These are phyloP conservation scores for Chlamydotis undulata DNA, from an alignment of 2,113 vertebrate species.

Conservation along the genomic window DNA sequence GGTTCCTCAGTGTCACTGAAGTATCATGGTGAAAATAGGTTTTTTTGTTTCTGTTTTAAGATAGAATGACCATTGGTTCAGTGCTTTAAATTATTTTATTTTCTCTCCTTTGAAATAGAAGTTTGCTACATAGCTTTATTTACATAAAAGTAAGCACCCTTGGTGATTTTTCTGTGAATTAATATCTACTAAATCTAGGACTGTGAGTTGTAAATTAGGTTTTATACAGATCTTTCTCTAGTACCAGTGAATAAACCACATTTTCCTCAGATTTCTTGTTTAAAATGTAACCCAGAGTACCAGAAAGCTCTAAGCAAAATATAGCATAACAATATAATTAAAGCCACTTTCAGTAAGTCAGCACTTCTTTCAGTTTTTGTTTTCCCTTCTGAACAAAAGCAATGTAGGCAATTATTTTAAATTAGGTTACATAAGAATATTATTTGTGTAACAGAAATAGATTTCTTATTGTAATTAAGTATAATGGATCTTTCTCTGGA, in stretches of 20 bases:
- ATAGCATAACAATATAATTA: conserved; percentile 74
- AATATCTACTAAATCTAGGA: not conserved
- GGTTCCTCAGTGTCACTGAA: not conserved
- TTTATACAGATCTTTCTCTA: not conserved
- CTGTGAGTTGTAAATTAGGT: conserved; percentile 9
- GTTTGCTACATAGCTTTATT: not conserved
- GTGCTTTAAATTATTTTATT: not conserved
- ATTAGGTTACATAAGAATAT: conserved; percentile 77
- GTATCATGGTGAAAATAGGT: not conserved
- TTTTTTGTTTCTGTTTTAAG: not conserved
- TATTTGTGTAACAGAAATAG: conserved; percentile 77
- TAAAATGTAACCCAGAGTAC: conserved; percentile 32
- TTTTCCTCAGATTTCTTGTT: conserved; percentile 36
- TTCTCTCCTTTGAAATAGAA: not conserved
- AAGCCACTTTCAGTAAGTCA: conserved; percentile 73
- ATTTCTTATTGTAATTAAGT: conserved; percentile 75
- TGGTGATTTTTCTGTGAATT: not conserved
- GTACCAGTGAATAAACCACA: not conserved
- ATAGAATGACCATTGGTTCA: not conserved
- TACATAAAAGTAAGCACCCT: not conserved
- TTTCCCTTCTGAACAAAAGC: conserved; percentile 71
- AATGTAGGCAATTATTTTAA: conserved; percentile 78
- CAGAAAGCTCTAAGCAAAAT: conserved; percentile 60
- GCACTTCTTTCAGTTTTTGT: conserved; percentile 70
- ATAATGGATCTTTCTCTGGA: conserved; percentile 60